Percentiles rank a stretch among this genome's conserved stretches.
Conservation (phyloP, 2,888 invertebrate genomes). For the Monoplex corrugatus region DNA sequence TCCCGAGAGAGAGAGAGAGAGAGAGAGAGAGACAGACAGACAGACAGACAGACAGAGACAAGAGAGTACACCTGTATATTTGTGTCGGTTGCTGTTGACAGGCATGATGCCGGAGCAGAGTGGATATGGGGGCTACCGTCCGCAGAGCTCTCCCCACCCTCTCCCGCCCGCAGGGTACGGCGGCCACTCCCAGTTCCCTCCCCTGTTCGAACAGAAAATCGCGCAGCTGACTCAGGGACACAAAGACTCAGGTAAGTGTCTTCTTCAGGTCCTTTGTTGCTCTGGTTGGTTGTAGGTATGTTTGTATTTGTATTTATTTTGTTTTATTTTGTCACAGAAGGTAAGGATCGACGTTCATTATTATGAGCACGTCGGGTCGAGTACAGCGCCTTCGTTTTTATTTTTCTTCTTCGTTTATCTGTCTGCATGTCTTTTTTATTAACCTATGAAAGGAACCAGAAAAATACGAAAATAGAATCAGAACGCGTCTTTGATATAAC, state of each 20-base stretch:
- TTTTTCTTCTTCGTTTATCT: background rate
- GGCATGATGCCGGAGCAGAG: conserved; percentile 32
- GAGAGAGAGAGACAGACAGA: background rate
- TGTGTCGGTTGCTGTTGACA: background rate
- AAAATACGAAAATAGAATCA: too few relatives aligned
- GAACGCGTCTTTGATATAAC: too few relatives aligned
- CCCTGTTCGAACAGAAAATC: conserved; percentile 47
- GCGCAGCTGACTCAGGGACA: conserved; percentile 45
- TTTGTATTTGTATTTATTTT: conserved; percentile 21
- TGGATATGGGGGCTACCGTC: conserved; percentile 13
- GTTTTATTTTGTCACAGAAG: background rate
- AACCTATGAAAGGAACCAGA: too few relatives aligned
- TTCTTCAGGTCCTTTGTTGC: background rate
- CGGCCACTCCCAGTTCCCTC: background rate
- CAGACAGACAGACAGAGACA: background rate
- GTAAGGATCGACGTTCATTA: background rate
- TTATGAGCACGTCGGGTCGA: background rate
- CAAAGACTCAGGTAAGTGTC: conserved; percentile 42
- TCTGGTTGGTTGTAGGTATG: background rate
- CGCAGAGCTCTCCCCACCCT: conserved; percentile 10
- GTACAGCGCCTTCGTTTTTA: background rate
- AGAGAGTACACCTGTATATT: background rate
- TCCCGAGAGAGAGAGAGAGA: conserved; percentile 17
- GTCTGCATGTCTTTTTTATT: too few relatives aligned
- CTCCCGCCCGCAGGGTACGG: background rate